These are phyloP conservation scores for Halcyon leucocephala DNA, from an alignment of 2,797 vertebrate genomes.

Conservation along the genomic window DNA sequence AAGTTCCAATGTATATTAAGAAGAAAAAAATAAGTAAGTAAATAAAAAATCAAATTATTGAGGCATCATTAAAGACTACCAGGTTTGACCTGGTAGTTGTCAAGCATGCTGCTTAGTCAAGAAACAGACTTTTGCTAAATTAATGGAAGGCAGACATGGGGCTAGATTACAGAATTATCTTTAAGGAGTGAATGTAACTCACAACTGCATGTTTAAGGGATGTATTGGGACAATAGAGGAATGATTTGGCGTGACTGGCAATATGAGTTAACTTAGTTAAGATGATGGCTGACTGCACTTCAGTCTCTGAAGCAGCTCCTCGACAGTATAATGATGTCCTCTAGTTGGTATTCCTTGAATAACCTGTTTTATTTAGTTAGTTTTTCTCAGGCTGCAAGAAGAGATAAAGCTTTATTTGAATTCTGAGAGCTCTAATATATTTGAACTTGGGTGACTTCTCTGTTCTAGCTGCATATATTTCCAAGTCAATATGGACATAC, in stretches of 20 bases:
- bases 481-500: neutral
- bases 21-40: neutral
- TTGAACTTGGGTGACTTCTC: neutral
- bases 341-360: neutral
- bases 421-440: neutral
- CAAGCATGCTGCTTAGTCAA: neutral
- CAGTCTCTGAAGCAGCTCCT: neutral
- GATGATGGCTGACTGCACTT: neutral
- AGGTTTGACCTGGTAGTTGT: neutral
- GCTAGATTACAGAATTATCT: neutral
- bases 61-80: neutral
- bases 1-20: neutral
- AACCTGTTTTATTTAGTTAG: neutral
- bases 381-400: neutral
- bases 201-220: neutral
- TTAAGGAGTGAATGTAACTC: neutral
- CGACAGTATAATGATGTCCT: neutral
- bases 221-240: neutral
- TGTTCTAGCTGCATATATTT: neutral
- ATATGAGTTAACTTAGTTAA: neutral
- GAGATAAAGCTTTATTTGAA: neutral
- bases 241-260: neutral
- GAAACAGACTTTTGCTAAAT: neutral
- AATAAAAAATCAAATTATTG: neutral
- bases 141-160: neutral